Evolutionary conservation across 2,113 vertebrate species (phyloP), one percentile per base, ranked within the genome.

Genomic region (Argyrosomus japonicus): DNA sequence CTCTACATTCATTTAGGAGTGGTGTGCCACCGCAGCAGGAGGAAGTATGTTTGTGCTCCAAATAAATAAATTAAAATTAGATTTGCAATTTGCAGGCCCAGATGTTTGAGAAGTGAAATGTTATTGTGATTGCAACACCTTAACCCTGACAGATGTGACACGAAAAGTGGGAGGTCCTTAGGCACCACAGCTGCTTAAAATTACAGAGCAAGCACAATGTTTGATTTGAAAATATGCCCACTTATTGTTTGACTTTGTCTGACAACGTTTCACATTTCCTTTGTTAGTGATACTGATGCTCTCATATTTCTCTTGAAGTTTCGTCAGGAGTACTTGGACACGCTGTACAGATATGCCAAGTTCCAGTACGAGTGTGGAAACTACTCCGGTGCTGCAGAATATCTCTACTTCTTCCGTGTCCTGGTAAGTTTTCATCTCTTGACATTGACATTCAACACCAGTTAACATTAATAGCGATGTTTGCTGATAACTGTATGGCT

Each of bases 321-420:
- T 92, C 97, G 97, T 81, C 98, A 99, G 83, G 98, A 99, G 87
- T 99, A 99, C 92, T 94, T 99, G 93, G 97, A 99, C 90, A 99
- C 98, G 0, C 96, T 99, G 68, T 99, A 99, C 93, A 95, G 97
- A 72, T 98, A 99, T n/a, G 98, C 98, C 79, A 99, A 99, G 93
- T 99, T 99, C 95, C 98, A 99, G 51, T 99, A 99, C 12, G 98
- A 99, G 91, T 99, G 98, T 90, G 98, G 98, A n/a, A 99, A 99
- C 94, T 99, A 99, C 94, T 98, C 98, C 0, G 98, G 97, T 84
- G 98, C 98, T 73, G 98, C 98, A 4, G 98, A 99, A 5, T 99
- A 99, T 88, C 96, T 99, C 70, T 99, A 99, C 95, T 99, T 99
- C 91, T 99, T 99, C 89, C 96, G 98, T 68, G 98, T 99, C 45